Conservation (phyloP, 2,113 vertebrate genomes). For the Alectura lathami region DNA sequence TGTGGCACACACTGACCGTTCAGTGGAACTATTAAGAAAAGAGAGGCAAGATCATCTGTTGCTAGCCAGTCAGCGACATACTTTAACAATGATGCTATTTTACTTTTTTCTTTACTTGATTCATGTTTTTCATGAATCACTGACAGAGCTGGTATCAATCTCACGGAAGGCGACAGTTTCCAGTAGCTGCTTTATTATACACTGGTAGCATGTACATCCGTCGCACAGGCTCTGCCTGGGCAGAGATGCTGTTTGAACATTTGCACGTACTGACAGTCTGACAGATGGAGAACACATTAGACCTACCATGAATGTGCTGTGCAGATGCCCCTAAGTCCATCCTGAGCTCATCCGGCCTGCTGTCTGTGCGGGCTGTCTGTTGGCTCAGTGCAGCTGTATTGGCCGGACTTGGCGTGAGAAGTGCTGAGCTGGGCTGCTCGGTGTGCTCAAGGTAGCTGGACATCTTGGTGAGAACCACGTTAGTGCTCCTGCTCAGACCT, state of each 20-base stretch:
- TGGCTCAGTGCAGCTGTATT: background rate
- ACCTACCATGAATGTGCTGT: background rate
- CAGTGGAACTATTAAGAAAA: background rate
- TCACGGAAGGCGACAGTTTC: background rate
- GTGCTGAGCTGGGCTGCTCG: background rate
- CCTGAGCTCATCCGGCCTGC: background rate
- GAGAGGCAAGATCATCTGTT: background rate
- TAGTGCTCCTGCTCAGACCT: background rate
- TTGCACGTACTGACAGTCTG: background rate
- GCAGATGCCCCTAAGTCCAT: background rate
- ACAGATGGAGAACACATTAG: background rate
- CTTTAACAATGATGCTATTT: background rate
- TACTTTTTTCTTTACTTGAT: background rate
- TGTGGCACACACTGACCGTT: background rate
- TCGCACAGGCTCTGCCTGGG: background rate
- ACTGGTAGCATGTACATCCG: fast-evolving
- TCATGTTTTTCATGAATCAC: background rate
- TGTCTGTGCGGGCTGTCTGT: background rate
- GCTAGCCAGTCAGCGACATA: background rate
- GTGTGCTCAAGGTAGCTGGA: background rate
- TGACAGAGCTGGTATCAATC: background rate
- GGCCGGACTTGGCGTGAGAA: background rate
- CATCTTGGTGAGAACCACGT: background rate
- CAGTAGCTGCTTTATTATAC: background rate
- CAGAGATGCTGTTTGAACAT: background rate